Percentiles rank a stretch among this genome's conserved stretches.
These are phyloP conservation scores for Sesia bembeciformis DNA, from an alignment of 2,888 invertebrate species.

Conservation along the genomic window DNA sequence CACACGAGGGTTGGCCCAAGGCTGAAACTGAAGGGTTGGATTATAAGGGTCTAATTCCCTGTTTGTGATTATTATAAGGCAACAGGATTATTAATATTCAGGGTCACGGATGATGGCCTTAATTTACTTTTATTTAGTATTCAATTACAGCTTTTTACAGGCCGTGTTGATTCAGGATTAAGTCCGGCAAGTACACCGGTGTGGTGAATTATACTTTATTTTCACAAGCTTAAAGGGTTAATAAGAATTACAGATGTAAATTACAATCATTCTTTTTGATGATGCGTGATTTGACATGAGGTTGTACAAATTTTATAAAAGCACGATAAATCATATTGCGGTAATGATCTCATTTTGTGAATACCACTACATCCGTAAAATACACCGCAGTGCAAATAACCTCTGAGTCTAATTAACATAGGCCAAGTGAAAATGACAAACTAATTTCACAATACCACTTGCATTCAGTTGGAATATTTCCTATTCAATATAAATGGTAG, in stretches of 20 bases:
- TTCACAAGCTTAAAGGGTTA: not conserved
- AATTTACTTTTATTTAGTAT: slow-evolving; percentile 54
- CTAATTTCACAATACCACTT: slow-evolving; percentile 10
- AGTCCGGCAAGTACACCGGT: not conserved
- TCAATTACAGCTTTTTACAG: slow-evolving; percentile 37
- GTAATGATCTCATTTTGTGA: slow-evolving; percentile 23
- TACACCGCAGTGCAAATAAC: slow-evolving; percentile 17
- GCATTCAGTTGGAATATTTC: too few species aligned
- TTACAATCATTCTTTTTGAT: not conserved
- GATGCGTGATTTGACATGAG: not conserved
- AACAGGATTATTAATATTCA: slow-evolving; percentile 61
- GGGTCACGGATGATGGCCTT: slow-evolving; percentile 42
- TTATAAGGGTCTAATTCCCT: slow-evolving; percentile 64
- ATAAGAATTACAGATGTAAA: not conserved
- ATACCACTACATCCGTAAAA: slow-evolving; percentile 16
- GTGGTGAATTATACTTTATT: not conserved
- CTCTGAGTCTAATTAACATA: slow-evolving; percentile 23
- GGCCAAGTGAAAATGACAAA: slow-evolving; percentile 17
- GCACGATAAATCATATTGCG: slow-evolving; percentile 20
- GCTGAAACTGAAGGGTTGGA: slow-evolving; percentile 63
- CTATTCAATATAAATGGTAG: too few species aligned
- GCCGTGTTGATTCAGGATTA: slow-evolving; percentile 2
- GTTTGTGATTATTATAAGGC: slow-evolving; percentile 22
- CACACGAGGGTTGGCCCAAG: slow-evolving; percentile 49
- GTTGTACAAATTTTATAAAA: slow-evolving; percentile 8